phyloP scores from a whole-genome alignment of 2,888 invertebrate species.

The Amiota mariae region DNA sequence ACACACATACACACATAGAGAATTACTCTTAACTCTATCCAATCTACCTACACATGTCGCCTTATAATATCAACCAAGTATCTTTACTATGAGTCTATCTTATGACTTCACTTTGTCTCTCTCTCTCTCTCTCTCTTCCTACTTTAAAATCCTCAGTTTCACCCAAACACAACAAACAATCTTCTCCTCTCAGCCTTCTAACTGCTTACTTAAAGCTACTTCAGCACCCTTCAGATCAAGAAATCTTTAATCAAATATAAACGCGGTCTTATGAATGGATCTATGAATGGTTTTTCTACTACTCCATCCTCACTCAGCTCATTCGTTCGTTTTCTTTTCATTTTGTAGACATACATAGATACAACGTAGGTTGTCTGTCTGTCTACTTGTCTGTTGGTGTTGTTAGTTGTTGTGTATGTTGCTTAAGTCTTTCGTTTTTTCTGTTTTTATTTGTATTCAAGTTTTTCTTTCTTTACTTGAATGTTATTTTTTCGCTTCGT shows the following conservation, averaged over 20 bases:
- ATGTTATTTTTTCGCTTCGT: background rate
- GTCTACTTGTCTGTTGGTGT: background rate
- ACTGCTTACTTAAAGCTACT: background rate
- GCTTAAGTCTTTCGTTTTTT: background rate
- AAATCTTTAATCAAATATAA: background rate
- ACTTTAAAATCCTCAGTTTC: too few species aligned
- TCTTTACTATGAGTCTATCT: too few species aligned
- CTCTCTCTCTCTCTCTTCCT: too few species aligned
- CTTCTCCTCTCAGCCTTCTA: too few species aligned
- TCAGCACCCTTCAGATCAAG: background rate
- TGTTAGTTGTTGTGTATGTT: background rate
- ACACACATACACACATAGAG: background rate
- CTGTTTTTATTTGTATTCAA: background rate
- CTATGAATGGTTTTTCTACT: slow-evolving; percentile 17
- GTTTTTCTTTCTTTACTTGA: background rate
- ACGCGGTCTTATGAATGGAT: slow-evolving; percentile 23
- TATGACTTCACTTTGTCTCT: too few species aligned
- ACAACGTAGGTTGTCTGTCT: background rate
- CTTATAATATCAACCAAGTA: background rate
- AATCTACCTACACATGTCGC: slow-evolving; percentile 2
- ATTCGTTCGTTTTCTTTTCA: slow-evolving; percentile 9
- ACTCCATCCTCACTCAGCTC: too few species aligned
- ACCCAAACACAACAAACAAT: too few species aligned
- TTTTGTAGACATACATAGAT: background rate
- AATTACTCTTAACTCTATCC: background rate